Conservation (phyloP, 1,140 invertebrate genomes). For the Drosophila lacertosa region DNA sequence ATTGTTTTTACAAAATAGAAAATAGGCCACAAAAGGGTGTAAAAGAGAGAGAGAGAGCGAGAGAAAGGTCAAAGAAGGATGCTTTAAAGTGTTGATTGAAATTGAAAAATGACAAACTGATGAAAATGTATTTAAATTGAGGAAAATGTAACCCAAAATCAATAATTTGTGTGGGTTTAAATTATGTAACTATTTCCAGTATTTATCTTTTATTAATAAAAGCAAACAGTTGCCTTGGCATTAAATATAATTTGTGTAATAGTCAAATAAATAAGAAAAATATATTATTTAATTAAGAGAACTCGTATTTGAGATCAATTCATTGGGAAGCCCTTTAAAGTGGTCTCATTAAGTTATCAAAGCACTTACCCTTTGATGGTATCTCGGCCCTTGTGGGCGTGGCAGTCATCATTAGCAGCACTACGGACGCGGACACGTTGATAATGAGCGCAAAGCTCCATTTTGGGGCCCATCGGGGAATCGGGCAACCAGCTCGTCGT, state of each 20-base stretch:
- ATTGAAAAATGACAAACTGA: neutral
- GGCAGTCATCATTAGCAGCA: conserved; percentile 65
- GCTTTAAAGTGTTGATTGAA: neutral
- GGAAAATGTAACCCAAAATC: neutral
- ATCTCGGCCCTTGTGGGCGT: conserved; percentile 68
- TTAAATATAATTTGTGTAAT: too few relatives aligned
- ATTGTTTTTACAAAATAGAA: neutral
- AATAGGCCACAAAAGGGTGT: neutral
- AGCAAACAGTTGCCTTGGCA: too few relatives aligned
- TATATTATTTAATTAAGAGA: conserved; percentile 32
- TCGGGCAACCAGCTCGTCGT: conserved; percentile 3
- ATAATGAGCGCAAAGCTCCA: conserved; percentile 52
- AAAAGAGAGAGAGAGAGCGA: neutral
- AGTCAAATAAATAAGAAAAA: too few relatives aligned
- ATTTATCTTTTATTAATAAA: too few relatives aligned
- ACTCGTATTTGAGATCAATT: conserved; percentile 49
- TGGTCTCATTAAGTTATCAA: conserved; percentile 76
- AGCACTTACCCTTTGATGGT: conserved; percentile 78
- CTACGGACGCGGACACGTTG: conserved; percentile 39
- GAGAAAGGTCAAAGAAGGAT: too few relatives aligned
- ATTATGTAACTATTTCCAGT: neutral
- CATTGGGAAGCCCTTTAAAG: conserved; percentile 53
- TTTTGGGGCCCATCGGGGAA: conserved; percentile 8
- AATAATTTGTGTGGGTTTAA: neutral
- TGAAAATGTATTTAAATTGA: neutral